Base-by-base conservation (phyloP, 2,113 vertebrate species). In the Meleagris gallopavo region DNA sequence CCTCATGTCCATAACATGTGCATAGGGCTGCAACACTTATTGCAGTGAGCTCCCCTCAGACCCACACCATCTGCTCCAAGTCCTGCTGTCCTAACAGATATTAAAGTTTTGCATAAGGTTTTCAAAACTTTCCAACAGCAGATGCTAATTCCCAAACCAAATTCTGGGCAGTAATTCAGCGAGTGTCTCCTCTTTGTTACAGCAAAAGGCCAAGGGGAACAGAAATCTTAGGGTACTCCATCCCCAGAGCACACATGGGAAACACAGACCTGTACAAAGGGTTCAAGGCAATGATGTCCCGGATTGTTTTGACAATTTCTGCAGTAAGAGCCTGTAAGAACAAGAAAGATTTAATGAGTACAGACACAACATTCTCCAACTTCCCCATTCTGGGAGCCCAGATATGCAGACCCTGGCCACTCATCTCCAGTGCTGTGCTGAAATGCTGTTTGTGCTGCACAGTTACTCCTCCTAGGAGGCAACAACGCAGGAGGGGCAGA, bases 251-350 rank as follows among this genome's bases (percentile, higher is more conserved):
- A 32, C 1, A 4, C 22, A 34, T 2, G 10, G 21, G 9, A 65
- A n/a, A 24, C 25, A 82, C 93, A 21, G 32, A 99, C 99, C 99
- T 98, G 97, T 99, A 99, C 11, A 99, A 97, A 0, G 99, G 99
- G 94, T 99, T 99, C 92, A 99, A 95, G 32, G 99, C 98, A 32
- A 99, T 99, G 96, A 99, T 99, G 97, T 99, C 99, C 61, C 99
- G 98, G 94, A 99, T 99, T 52, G 99, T 99, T 97, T 99, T 99
- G 89, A 99, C 99, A 4, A 99, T 99, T 98, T 99, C 99, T 8
- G 99, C 99, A 0, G 99, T 99, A 72, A 99, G 98, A 3, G 99
- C 99, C 99, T 99, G 83, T 5, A 24, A 66, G 62, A 30, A 45
- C 15, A 90, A 58, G 16, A 32, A 58, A 73, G 36, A 81, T 20